Conservation (phyloP, 2,888 invertebrate species). For the Gymnocheta viridis region DNA sequence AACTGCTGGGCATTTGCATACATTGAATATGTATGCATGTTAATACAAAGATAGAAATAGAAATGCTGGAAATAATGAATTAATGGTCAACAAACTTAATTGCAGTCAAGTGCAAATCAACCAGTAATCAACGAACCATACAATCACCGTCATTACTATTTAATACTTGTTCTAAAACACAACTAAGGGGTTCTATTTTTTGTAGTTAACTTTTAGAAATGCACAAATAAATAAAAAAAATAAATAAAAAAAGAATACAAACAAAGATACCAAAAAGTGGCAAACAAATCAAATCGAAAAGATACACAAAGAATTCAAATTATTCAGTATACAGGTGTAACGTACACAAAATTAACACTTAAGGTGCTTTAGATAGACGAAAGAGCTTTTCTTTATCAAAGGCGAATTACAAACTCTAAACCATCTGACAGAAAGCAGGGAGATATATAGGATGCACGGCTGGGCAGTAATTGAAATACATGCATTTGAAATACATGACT, state of each 20-base stretch:
- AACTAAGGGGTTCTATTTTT: conserved; percentile 15
- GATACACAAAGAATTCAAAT: conserved; percentile 17
- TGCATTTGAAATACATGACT: no score
- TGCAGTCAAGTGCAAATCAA: conserved; percentile 73
- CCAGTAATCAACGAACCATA: conserved; percentile 61
- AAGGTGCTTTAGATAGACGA: not conserved
- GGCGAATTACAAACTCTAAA: no score
- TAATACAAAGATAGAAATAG: conserved; percentile 45
- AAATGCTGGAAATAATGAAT: conserved; percentile 66
- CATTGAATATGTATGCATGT: conserved; percentile 10
- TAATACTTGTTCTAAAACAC: conserved; percentile 43
- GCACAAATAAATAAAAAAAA: not conserved
- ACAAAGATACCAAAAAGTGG: conserved; percentile 5
- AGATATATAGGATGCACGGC: no score
- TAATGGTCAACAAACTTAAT: conserved; percentile 73
- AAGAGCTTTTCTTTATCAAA: not conserved
- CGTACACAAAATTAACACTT: not conserved
- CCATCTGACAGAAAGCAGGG: no score
- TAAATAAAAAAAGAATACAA: not conserved
- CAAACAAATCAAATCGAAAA: conserved; percentile 28
- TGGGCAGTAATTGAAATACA: no score
- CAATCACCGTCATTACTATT: conserved; percentile 59
- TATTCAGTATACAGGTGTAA: not conserved
- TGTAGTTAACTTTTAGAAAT: conserved; percentile 36
- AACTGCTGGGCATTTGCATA: conserved; percentile 25